Evolutionary conservation across 2,888 invertebrate species (phyloP).

Genomic region (Melitaea athalia): DNA sequence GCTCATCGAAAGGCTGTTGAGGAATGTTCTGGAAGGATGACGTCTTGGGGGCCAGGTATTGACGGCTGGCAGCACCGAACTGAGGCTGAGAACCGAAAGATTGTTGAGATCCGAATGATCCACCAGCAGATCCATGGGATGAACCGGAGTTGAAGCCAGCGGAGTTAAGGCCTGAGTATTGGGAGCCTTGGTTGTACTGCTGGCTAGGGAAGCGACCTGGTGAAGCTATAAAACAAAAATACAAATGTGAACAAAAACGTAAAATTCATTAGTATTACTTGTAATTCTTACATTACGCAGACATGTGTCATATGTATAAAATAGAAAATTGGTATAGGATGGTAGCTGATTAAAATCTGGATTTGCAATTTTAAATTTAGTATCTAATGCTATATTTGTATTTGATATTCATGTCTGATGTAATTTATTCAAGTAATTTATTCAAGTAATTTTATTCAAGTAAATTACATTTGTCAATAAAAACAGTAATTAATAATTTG

Average conservation of each 20-base stretch:
- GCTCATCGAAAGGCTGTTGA: conserved; percentile 67
- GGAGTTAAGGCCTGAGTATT: conserved; percentile 43
- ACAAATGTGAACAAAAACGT: neutral
- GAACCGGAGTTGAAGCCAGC: conserved; percentile 44
- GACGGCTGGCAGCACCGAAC: conserved; percentile 58
- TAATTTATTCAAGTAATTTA: no score
- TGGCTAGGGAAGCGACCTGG: conserved; percentile 34
- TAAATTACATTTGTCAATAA: no score
- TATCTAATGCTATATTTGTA: no score
- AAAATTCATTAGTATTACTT: neutral
- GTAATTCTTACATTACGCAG: neutral
- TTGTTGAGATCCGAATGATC: conserved; percentile 22
- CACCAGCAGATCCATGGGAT: conserved; percentile 35
- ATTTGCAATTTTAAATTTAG: no score
- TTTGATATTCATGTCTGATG: no score
- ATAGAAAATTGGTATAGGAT: no score
- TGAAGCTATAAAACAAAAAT: conserved; percentile 31
- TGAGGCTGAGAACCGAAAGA: conserved; percentile 19
- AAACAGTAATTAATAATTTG: no score
- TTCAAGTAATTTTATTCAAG: no score
- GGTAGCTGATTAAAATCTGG: no score
- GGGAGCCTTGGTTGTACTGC: conserved; percentile 39
- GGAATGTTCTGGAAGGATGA: conserved; percentile 56
- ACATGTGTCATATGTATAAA: no score
- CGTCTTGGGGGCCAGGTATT: conserved; percentile 64